Evolutionary conservation across 2,797 vertebrate species (phyloP).

Genomic region (Luscinia megarhynchos): DNA sequence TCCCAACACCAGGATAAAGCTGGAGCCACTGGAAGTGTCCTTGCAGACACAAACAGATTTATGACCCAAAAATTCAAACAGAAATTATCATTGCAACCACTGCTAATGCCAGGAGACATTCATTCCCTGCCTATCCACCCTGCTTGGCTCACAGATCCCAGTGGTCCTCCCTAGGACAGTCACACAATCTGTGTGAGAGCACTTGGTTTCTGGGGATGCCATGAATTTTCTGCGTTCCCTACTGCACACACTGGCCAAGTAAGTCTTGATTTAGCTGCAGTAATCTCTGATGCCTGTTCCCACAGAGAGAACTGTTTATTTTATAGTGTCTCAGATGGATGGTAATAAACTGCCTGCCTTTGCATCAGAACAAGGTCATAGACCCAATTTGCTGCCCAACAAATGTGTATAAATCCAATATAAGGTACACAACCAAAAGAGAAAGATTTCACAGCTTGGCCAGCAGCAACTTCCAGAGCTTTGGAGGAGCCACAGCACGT

Average conservation of each 20-base stretch:
- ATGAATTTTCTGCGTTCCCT: slow-evolving; percentile 16
- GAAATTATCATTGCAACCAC: not conserved
- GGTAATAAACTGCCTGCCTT: not conserved
- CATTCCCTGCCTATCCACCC: slow-evolving; percentile 6
- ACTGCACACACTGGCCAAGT: not conserved
- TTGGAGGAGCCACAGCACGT: not conserved
- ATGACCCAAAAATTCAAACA: not conserved
- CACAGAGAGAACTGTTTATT: slow-evolving; percentile 13
- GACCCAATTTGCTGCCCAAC: not conserved
- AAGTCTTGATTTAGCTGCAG: slow-evolving; percentile 29
- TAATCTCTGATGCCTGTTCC: slow-evolving; percentile 13
- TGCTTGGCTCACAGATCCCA: not conserved
- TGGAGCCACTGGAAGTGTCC: slow-evolving; percentile 22
- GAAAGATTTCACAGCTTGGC: not conserved
- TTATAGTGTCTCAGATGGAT: not conserved
- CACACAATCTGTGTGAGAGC: not conserved
- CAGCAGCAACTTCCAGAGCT: not conserved
- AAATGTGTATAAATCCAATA: not conserved
- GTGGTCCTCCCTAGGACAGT: not conserved
- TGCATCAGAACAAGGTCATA: not conserved
- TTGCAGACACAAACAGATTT: not conserved
- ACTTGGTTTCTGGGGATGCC: not conserved
- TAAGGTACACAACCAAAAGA: not conserved
- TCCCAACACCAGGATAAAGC: slow-evolving; percentile 12
- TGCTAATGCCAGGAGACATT: slow-evolving; percentile 1